These are phyloP conservation scores for Acanthochromis polyacanthus DNA, from an alignment of 2,113 vertebrate species.

Conservation along the genomic window DNA sequence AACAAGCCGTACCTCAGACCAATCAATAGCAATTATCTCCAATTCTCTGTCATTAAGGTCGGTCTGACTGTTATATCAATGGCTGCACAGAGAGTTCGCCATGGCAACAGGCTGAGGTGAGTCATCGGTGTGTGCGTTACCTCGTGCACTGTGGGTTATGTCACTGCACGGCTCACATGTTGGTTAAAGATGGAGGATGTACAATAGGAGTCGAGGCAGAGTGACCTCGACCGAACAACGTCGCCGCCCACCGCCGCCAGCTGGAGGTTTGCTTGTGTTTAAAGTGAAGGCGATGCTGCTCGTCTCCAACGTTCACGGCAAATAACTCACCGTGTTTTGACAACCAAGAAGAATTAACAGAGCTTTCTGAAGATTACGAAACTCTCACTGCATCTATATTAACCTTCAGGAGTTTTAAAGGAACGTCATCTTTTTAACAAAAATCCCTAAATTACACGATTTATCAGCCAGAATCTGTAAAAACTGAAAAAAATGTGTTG, in stretches of 20 bases:
- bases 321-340: too few relatives aligned
- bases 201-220: conserved; percentile 25
- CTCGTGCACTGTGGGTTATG: conserved; percentile 8
- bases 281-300: too few relatives aligned
- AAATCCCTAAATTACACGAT: too few relatives aligned
- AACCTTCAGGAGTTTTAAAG: too few relatives aligned
- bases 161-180: not conserved
- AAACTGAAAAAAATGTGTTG: too few relatives aligned
- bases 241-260: conserved; percentile 26
- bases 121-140: conserved; percentile 42
- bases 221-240: conserved; percentile 29
- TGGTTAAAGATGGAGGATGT: conserved; percentile 14
- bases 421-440: too few relatives aligned
- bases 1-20: conserved; percentile 39
- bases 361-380: too few relatives aligned
- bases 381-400: too few relatives aligned
- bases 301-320: too few relatives aligned
- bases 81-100: conserved; percentile 32
- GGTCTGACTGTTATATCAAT: conserved; percentile 48
- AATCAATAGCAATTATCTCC: conserved; percentile 66
- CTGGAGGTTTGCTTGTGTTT: not conserved
- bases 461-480: too few relatives aligned
- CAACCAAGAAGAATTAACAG: too few relatives aligned
- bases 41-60: conserved; percentile 54
- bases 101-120: conserved; percentile 60